Base-by-base conservation (phyloP, 2,797 vertebrate genomes). In the Arrhamphus sclerolepis region DNA sequence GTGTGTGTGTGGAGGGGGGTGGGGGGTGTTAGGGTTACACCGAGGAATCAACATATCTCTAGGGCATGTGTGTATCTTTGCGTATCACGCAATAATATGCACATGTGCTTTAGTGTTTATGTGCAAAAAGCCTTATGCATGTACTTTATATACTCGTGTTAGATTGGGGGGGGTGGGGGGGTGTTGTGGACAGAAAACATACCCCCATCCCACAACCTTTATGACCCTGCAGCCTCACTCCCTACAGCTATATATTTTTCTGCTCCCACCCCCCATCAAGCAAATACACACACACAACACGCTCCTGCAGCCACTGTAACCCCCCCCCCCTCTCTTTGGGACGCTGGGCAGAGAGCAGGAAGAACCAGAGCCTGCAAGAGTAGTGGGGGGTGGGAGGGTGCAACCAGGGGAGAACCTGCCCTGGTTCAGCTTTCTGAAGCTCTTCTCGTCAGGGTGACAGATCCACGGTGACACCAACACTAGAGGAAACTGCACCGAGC, bases 391-490 rank as follows among this genome's bases (percentile, higher is more conserved):
- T 18, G 29, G 39, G 41, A 44, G 11, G 41, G 76, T 56, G 62
- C 65, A 78, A 90, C 88, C 87, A 90, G 82, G 87, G 88, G 87
- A 92, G 89, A 91, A 89, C 87, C 92, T 91, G 88, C 90, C 91
- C 88, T 62, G 82, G 78, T 82, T 81, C 87, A 89, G 87, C 92
- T 84, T 92, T 93, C 92, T 78, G 82, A 91, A 93, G 82, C 88
- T 86, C 85, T 93, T 90, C 91, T 88, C 85, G 79, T 94, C 92
- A 93, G 78, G 82, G 85, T 93, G 93, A 94, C 90, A 89, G 91
- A 94, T 94, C 85, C 17, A 79, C 75, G 63, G 88, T 92, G 93
- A 93, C 93, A 93, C 81, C 77, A 82, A 86, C 91, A 91, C 92
- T 89, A 87, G 91, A 90, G 89, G 91, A 92, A 86, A 88, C 82